These are phyloP conservation scores for Gibbula magus DNA, from an alignment of 2,888 invertebrate species.

Conservation along the genomic window DNA sequence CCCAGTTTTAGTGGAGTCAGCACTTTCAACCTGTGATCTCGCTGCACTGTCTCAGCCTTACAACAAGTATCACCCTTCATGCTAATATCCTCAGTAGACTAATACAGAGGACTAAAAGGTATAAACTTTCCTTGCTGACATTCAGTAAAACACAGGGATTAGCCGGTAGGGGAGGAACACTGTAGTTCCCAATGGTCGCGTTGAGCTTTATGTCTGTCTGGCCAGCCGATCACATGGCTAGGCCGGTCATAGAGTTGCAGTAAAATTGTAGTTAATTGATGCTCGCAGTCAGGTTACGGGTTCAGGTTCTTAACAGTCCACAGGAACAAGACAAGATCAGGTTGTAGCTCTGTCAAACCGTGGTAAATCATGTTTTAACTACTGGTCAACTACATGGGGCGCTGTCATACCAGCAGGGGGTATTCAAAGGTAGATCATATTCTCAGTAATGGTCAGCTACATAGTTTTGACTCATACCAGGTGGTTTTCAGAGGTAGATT, in stretches of 20 bases:
- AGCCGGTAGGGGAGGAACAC: background rate
- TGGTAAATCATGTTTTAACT: no score
- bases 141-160: background rate
- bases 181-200: background rate
- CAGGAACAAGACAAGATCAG: no score
- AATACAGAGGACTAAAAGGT: background rate
- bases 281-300: background rate
- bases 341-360: no score
- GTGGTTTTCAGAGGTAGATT: no score
- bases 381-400: no score
- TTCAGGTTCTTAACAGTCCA: background rate
- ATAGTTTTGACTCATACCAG: no score
- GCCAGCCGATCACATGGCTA: constrained; percentile 4
- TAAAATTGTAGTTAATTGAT: background rate
- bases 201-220: background rate
- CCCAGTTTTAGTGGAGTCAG: no score
- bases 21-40: background rate
- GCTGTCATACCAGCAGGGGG: no score
- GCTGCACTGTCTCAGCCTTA: background rate
- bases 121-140: background rate
- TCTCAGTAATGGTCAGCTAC: no score
- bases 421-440: no score
- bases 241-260: background rate
- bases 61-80: background rate
- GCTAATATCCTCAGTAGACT: background rate